phyloP scores from a whole-genome alignment of 2,797 vertebrate genomes.

The Toxotes lorentzi region DNA sequence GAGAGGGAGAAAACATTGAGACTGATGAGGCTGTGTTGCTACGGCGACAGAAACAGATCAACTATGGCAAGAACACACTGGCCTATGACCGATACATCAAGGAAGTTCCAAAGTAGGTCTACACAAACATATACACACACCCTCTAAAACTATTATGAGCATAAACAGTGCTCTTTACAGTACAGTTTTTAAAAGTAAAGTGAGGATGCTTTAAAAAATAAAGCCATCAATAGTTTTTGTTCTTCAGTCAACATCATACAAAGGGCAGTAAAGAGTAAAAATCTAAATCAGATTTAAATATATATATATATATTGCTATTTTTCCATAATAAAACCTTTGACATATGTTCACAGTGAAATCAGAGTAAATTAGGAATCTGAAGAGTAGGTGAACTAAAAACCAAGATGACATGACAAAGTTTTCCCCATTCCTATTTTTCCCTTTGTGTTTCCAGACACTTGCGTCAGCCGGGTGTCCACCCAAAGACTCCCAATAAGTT shows the following conservation, averaged over 20 bases:
- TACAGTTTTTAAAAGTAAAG: not conserved
- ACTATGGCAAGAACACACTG: conserved; percentile 97
- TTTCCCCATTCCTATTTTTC: not conserved
- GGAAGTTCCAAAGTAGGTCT: conserved; percentile 93
- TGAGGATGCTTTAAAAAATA: no score
- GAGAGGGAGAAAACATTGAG: conserved; percentile 90
- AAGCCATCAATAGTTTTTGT: not conserved
- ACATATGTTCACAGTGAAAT: not conserved
- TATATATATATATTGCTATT: no score
- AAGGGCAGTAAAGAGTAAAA: no score
- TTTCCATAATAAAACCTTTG: no score
- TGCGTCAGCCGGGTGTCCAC: conserved; percentile 92
- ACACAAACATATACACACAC: not conserved
- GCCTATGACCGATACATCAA: conserved; percentile 95
- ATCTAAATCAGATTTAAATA: no score
- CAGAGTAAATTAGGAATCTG: no score
- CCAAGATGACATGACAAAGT: no score
- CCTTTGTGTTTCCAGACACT: conserved; percentile 80
- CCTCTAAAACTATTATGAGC: not conserved
- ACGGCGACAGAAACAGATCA: conserved; percentile 97
- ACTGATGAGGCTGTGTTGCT: conserved; percentile 92
- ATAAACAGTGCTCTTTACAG: not conserved
- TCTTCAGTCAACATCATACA: no score
- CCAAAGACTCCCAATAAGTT: conserved; percentile 98
- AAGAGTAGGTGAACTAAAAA: no score